phyloP scores from a whole-genome alignment of 2,797 vertebrate genomes.

The Pseudomugil tenellus region DNA sequence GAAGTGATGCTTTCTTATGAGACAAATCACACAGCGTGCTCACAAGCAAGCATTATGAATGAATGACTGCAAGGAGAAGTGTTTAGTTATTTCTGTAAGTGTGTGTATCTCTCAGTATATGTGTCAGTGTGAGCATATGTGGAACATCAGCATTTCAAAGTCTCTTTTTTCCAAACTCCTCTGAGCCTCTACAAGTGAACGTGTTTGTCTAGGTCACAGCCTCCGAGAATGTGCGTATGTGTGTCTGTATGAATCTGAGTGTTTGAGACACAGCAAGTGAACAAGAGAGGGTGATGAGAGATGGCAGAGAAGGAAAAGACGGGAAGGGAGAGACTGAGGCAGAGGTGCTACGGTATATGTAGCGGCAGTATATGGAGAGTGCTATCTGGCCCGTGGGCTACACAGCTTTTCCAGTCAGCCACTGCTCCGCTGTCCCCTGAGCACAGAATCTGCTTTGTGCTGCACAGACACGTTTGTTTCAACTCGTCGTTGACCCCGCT shows the following conservation, averaged over 20 bases:
- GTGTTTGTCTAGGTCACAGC: slow-evolving; percentile 54
- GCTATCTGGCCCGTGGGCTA: slow-evolving; percentile 65
- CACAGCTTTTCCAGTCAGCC: slow-evolving; percentile 37
- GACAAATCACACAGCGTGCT: background rate
- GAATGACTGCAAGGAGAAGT: slow-evolving; percentile 13
- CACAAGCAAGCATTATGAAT: background rate
- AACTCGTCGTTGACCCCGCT: slow-evolving; percentile 51
- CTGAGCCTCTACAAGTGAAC: slow-evolving; percentile 48
- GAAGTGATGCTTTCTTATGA: background rate
- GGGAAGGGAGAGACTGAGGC: slow-evolving; percentile 30
- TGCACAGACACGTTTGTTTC: slow-evolving; percentile 51
- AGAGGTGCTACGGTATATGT: slow-evolving; percentile 45
- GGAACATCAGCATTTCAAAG: slow-evolving; percentile 41
- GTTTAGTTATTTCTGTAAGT: slow-evolving; percentile 9
- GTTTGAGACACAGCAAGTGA: slow-evolving; percentile 48
- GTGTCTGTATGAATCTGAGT: slow-evolving; percentile 33
- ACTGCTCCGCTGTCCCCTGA: slow-evolving; percentile 38
- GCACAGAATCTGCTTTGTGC: slow-evolving; percentile 22
- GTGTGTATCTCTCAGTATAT: slow-evolving; percentile 6
- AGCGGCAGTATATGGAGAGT: slow-evolving; percentile 47
- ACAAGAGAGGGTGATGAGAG: slow-evolving; percentile 42
- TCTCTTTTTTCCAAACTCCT: slow-evolving; percentile 47
- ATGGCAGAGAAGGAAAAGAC: slow-evolving; percentile 33
- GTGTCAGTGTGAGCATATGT: slow-evolving; percentile 27
- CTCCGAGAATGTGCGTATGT: slow-evolving; percentile 6